Evolutionary conservation across 2,888 invertebrate species (phyloP), one percentile per base, ranked within the genome.

Genomic region (Chironomus tentans): DNA sequence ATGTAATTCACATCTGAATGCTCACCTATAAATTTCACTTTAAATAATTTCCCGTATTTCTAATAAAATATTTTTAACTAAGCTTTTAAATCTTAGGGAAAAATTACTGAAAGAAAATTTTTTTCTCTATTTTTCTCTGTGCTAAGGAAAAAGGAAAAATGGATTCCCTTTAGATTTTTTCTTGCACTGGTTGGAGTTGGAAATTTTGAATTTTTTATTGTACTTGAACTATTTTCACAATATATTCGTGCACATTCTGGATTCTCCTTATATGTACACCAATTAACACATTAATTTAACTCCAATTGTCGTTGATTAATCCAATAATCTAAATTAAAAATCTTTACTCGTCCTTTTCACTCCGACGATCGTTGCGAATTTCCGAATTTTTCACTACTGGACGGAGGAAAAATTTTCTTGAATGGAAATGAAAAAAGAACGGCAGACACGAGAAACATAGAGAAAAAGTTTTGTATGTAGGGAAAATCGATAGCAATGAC

Each of bases 351-450:
- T 24, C 56, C 71, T 71, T 21, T 46, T 18, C 62, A 48, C 74
- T 15, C 10, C 21, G 13, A 62, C 62, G 74, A 74, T 68, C 68
- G 65, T 74, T 68, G 74, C 74, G 74, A 74, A 65, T 18, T 61
- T 72, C 72, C 56, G 62, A 72, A 50, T 68, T 74, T 73, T 74
- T 74, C 74, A 74, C 74, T 74, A 74, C 74, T 74, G 68, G 65
- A 65, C 24, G 65, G 73, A 56, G 18, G 18, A 72, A 73, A 47
- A 24, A 24, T 74, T 68, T 74, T 74, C 65, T 13, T 74, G 65
- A 74, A 74, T 74, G 74, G 38, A 38, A 38, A 10, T n/a, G 38
- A n/a, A 24, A 62, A 15, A 38, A 72, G 15, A 72, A 21, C 65
- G 21, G 24, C 12, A 65, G 65, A 65, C 22, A 65, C 10, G 24